Evolutionary conservation across 2,113 vertebrate species (phyloP).

Genomic region (Bubalus kerabau): DNA sequence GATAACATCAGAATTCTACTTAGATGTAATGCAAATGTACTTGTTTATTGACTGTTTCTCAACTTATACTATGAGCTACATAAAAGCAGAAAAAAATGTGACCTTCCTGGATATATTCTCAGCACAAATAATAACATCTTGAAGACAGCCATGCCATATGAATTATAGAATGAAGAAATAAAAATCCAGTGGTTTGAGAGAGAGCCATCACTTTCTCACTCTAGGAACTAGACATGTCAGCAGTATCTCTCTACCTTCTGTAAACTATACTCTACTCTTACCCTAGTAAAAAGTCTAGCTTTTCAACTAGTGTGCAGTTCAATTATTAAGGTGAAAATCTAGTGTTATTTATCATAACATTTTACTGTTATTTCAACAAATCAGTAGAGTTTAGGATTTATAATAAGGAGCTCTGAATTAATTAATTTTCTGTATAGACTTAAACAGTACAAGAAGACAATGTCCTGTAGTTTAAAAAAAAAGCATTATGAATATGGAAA

Average conservation of each 20-base stretch:
- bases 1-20: not conserved
- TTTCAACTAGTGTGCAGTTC: not conserved
- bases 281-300: not conserved
- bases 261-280: not conserved
- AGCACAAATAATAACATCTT: not conserved
- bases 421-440: not conserved
- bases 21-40: not conserved
- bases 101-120: not conserved
- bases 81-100: not conserved
- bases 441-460: not conserved
- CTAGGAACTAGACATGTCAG: not conserved
- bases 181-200: not conserved
- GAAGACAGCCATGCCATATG: not conserved
- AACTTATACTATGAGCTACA: not conserved
- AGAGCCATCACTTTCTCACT: not conserved
- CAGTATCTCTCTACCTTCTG: not conserved
- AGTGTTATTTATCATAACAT: not conserved
- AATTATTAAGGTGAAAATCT: not conserved
- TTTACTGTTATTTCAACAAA: not conserved
- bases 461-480: not conserved
- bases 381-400: not conserved
- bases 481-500: not conserved
- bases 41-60: not conserved
- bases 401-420: not conserved
- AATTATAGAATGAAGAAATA: not conserved